phyloP scores from a whole-genome alignment of 2,888 invertebrate species.

The Brachypterus glaber region DNA sequence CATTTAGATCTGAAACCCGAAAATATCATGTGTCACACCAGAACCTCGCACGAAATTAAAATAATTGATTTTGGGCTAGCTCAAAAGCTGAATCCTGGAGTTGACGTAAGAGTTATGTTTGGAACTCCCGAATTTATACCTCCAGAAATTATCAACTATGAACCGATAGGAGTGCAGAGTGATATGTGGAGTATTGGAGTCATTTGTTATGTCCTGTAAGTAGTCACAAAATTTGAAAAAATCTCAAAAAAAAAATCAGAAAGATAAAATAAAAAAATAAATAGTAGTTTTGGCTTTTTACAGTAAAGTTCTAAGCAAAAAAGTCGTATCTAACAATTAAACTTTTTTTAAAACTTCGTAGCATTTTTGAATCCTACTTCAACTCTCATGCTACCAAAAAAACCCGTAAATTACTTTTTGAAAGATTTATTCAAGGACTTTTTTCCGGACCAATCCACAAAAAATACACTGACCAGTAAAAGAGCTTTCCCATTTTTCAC shows the following conservation, averaged over 20 bases:
- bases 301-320: too few species aligned
- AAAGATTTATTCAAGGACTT: too few species aligned
- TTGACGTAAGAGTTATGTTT: conserved; percentile 64
- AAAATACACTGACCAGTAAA: too few species aligned
- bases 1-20: conserved; percentile 93
- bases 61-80: conserved; percentile 92
- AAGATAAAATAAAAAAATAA: not conserved
- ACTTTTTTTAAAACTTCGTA: too few species aligned
- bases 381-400: too few species aligned
- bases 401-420: too few species aligned
- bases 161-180: conserved; percentile 71
- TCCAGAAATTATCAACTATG: conserved; percentile 86
- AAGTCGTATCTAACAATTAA: too few species aligned
- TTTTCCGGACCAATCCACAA: too few species aligned
- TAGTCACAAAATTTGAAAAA: conserved; percentile 25
- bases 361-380: too few species aligned
- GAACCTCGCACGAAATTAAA: conserved; percentile 79
- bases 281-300: too few species aligned
- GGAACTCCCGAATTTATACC: conserved; percentile 92
- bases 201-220: conserved; percentile 87
- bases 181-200: conserved; percentile 97
- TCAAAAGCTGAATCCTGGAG: conserved; percentile 56
- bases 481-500: too few species aligned
- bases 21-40: conserved; percentile 85
- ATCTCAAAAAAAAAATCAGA: too few species aligned